These are phyloP conservation scores for Chondrosia reniformis DNA, from an alignment of 37 sponge, comb jelly and placozoan species.

Conservation along the genomic window DNA sequence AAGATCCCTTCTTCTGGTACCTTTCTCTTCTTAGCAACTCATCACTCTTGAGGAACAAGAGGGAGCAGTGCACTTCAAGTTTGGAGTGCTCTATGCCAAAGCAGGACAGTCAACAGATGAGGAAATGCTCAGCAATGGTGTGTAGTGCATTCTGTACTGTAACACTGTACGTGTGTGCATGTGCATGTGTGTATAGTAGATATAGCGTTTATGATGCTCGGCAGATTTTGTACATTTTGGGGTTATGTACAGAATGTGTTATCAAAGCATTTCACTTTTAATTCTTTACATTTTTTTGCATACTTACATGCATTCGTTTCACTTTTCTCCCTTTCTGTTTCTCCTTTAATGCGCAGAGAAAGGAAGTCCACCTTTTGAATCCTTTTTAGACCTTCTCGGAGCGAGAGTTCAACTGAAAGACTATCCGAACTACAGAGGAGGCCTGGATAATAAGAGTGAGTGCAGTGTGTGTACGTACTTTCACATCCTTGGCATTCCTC, in stretches of 20 bases:
- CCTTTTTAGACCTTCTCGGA: conserved; percentile 43
- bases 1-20: background rate
- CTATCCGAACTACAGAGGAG: conserved; percentile 70
- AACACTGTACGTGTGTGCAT: background rate
- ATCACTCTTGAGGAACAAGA: conserved; percentile 88
- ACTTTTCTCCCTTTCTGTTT: background rate
- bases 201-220: background rate
- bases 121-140: conserved; percentile 86
- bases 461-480: background rate
- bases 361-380: conserved; percentile 24
- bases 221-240: too few relatives aligned
- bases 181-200: background rate
- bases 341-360: background rate
- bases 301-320: too few relatives aligned
- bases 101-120: conserved; percentile 73
- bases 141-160: background rate
- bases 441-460: conserved; percentile 75
- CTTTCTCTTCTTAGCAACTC: conserved; percentile 34
- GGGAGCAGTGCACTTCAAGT: conserved; percentile 91
- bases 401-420: conserved; percentile 55
- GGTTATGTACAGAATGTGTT: too few relatives aligned
- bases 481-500: background rate
- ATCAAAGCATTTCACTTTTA: too few relatives aligned
- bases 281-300: too few relatives aligned
- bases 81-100: conserved; percentile 88